phyloP scores from a whole-genome alignment of 2,797 vertebrate species.

The Poecilia wingei region DNA sequence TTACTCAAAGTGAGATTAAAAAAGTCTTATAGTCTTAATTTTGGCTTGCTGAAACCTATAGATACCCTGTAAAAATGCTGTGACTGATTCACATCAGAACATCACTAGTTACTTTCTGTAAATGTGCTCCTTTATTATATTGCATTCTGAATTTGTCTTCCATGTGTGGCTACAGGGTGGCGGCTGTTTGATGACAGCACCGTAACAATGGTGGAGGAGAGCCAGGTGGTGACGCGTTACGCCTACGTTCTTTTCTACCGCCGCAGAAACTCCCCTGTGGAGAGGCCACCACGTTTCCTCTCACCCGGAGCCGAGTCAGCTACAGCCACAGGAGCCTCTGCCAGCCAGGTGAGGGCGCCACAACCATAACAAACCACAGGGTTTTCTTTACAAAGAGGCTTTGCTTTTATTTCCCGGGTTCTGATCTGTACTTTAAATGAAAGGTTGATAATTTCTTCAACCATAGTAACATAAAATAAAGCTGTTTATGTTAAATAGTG shows the following conservation, averaged over 20 bases:
- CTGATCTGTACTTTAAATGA: background rate
- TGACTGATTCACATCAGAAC: background rate
- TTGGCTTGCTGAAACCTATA: background rate
- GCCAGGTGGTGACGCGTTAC: conserved; percentile 96
- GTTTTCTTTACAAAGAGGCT: background rate
- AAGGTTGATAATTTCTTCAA: background rate
- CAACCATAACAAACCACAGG: background rate
- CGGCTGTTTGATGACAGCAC: conserved; percentile 98
- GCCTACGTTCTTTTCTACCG: conserved; percentile 98
- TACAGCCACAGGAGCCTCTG: conserved; percentile 83
- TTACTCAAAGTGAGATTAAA: too few species aligned
- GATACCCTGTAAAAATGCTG: too few species aligned
- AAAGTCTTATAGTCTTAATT: too few species aligned
- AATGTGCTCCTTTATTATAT: background rate
- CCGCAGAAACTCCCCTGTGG: conserved; percentile 95
- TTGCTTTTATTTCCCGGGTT: background rate
- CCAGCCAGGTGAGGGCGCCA: conserved; percentile 91
- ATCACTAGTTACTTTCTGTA: background rate
- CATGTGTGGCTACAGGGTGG: conserved; percentile 84
- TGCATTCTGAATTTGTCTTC: background rate
- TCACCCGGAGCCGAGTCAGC: conserved; percentile 84
- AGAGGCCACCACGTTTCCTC: conserved; percentile 87
- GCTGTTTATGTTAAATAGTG: background rate
- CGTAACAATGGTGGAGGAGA: conserved; percentile 96
- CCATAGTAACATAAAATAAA: background rate